Percentiles rank a stretch among this genome's conserved stretches.
phyloP scores from a whole-genome alignment of 1,140 invertebrate species.

The Sesamia nonagrioides region DNA sequence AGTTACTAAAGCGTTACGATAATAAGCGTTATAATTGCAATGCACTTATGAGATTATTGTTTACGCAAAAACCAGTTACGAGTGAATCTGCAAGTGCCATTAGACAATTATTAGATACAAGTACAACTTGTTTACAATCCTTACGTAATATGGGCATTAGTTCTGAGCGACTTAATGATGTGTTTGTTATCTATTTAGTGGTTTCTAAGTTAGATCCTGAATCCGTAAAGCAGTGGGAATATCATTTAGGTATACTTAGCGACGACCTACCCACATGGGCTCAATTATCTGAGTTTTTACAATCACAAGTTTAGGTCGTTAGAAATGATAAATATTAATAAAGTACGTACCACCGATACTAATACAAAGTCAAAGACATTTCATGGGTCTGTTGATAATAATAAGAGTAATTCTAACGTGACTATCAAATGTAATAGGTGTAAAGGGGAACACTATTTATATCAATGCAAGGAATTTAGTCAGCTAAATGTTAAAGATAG shows the following conservation, averaged over 20 bases:
- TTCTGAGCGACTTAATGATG: slow-evolving; percentile 21
- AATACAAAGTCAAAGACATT: not conserved
- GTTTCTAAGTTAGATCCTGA: slow-evolving; percentile 37
- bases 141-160: slow-evolving; percentile 51
- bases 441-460: slow-evolving; percentile 42
- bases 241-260: not conserved
- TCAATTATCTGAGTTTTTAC: slow-evolving; percentile 46
- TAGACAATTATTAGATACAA: slow-evolving; percentile 55
- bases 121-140: slow-evolving; percentile 53
- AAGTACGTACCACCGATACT: not conserved
- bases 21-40: slow-evolving; percentile 57
- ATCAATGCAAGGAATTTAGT: slow-evolving; percentile 43
- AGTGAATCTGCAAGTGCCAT: slow-evolving; percentile 49
- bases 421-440: slow-evolving; percentile 44
- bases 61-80: slow-evolving; percentile 49
- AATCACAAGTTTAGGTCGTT: slow-evolving; percentile 51
- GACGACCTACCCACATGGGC: slow-evolving; percentile 47
- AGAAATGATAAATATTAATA: slow-evolving; percentile 52
- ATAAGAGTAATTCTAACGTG: not conserved
- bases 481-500: not conserved
- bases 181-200: slow-evolving; percentile 33
- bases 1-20: slow-evolving; percentile 58
- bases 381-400: not conserved
- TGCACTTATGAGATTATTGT: slow-evolving; percentile 52
- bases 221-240: slow-evolving; percentile 36